Evolutionary conservation across 2,797 vertebrate species (phyloP), one percentile per base, ranked within the genome.

Genomic region (Diplodus sargus): DNA sequence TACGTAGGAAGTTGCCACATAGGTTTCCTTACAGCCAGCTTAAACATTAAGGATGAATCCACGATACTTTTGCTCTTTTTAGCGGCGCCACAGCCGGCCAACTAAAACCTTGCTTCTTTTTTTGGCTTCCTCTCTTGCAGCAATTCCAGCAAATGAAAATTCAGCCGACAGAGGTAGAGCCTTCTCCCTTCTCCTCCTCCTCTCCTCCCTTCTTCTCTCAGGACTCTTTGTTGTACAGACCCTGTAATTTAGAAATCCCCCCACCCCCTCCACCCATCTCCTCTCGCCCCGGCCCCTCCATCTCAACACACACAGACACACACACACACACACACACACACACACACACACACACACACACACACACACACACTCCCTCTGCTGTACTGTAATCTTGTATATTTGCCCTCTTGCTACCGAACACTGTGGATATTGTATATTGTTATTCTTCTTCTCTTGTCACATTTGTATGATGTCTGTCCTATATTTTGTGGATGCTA

Each of bases 341-440:
- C 25, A 62, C 45, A 52, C 52, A 39, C 69, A 47, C 30, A 74
- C 42, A 76, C 60, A 63, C 61, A 64, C 30, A 16, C 56, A 60
- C 65, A 39, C 69, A 70, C 69, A 15, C 28, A 45, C 63, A 76
- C 16, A 72, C 52, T 77, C 74, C 88, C 68, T 85, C 85, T 57
- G 78, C 90, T 88, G 90, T 92, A 91, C 89, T 94, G 93, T 93
- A 94, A 90, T 89, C 91, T 92, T 96, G 95, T 95, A 95, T 93
- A 96, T 95, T 94, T 93, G 71, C 84, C 88, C 89, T 93, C 93
- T 92, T 93, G 92, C 92, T 95, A 93, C 93, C 89, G 76, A 93
- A 93, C 93, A 94, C 94, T 95, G 95, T 96, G 94, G 93, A 95
- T 95, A 96, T 95, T 95, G 94, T 95, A 96, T 94, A 95, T 95